A percentile compares a stretch with the other conserved stretches of the same genome.
Evolutionary conservation across 53 echinoderm and acorn worm genomes (phyloP).

Genomic region (Arbacia lixula): DNA sequence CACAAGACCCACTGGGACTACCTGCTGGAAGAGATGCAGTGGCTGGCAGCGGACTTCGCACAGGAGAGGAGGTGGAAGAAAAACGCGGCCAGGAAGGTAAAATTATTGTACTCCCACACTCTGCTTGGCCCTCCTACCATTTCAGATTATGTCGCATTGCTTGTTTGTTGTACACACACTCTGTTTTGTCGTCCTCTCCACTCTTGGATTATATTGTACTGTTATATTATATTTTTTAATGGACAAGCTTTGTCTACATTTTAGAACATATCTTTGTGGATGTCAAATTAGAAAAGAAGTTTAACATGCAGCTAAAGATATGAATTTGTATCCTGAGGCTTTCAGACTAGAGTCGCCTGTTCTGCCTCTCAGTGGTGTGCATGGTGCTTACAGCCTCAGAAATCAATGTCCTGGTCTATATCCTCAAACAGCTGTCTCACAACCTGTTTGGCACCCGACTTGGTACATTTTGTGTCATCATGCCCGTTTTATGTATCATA

Average conservation of each 20-base stretch:
- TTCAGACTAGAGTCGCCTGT: slow-evolving; percentile 55
- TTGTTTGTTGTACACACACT: no score
- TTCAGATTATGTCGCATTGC: no score
- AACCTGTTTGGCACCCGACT: slow-evolving; percentile 47
- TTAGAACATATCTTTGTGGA: no score
- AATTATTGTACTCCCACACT: not conserved
- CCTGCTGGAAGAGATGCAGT: slow-evolving; percentile 96
- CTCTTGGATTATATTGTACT: no score
- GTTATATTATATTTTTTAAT: no score
- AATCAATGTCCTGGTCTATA: slow-evolving; percentile 46
- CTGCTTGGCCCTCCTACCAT: no score
- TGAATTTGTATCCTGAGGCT: no score
- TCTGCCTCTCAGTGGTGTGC: slow-evolving; percentile 39
- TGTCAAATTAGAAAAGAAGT: no score
- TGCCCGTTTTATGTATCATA: no score
- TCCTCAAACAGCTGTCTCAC: slow-evolving; percentile 32
- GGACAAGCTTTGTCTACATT: no score
- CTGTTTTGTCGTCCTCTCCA: no score
- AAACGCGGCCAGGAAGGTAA: slow-evolving; percentile 90
- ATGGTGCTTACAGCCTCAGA: slow-evolving; percentile 50
- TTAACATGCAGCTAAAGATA: no score
- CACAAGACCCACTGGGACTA: slow-evolving; percentile 98
- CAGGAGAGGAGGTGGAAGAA: slow-evolving; percentile 98
- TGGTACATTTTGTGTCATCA: not conserved
- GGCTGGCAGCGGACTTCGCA: slow-evolving; percentile 93